Conservation (phyloP, 1,140 invertebrate genomes). For the Calephelis virginiensis region DNA sequence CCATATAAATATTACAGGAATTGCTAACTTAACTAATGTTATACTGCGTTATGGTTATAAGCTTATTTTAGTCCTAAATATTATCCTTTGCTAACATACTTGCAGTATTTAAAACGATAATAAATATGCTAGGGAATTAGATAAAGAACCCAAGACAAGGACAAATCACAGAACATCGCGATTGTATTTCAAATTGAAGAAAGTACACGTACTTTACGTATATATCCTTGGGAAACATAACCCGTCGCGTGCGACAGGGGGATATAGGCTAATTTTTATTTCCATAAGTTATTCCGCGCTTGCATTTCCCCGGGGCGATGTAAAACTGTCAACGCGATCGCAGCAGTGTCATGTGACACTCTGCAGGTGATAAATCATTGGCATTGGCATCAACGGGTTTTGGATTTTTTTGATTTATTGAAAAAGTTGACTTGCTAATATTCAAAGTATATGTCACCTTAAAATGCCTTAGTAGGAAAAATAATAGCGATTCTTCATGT, state of each 20-base stretch:
- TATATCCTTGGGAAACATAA: conserved; percentile 2
- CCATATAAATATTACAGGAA: no score
- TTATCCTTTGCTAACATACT: no score
- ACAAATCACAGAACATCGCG: background rate
- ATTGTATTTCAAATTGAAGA: conserved; percentile 3
- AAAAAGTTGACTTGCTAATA: no score
- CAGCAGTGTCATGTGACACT: background rate
- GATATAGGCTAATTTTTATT: conserved; percentile 19
- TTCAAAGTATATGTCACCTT: no score
- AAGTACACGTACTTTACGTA: conserved; percentile 11
- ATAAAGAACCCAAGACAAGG: background rate
- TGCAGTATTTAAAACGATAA: no score
- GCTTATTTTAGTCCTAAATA: no score
- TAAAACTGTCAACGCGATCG: conserved; percentile 15
- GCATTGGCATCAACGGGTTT: background rate
- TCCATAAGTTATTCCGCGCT: conserved; percentile 15
- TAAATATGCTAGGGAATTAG: no score
- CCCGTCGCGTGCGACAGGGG: background rate
- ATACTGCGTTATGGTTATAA: no score
- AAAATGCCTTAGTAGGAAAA: no score
- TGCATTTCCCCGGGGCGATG: conserved; percentile 11
- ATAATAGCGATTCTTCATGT: no score
- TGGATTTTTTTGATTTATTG: background rate
- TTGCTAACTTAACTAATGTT: no score
- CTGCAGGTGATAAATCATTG: conserved; percentile 5